Evolutionary conservation across 2,888 invertebrate species (phyloP).

Genomic region (Dione juno): DNA sequence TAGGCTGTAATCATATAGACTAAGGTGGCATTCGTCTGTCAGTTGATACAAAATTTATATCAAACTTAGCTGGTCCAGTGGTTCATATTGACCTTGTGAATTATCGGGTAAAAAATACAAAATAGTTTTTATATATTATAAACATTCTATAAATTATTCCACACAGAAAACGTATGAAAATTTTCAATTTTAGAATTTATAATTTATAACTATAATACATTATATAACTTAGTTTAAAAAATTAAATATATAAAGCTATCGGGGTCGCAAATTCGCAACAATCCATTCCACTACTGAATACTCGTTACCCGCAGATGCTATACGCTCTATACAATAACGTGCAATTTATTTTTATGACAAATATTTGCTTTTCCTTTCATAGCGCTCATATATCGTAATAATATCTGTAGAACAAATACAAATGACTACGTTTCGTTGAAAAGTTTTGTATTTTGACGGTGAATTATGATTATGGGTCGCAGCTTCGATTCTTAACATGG

Average conservation of each 20-base stretch:
- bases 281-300: constrained; percentile 61
- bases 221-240: too few relatives aligned
- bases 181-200: too few relatives aligned
- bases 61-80: too few relatives aligned
- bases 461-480: background rate
- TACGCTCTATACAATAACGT: constrained; percentile 47
- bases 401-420: background rate
- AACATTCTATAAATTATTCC: too few relatives aligned
- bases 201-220: too few relatives aligned
- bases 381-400: background rate
- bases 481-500: background rate
- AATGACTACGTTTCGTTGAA: background rate
- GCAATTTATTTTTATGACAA: constrained; percentile 39
- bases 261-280: constrained; percentile 58
- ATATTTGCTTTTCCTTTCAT: background rate
- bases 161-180: too few relatives aligned
- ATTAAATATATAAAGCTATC: constrained; percentile 59
- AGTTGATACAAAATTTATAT: too few relatives aligned
- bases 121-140: too few relatives aligned
- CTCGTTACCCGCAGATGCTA: constrained; percentile 50
- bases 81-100: too few relatives aligned
- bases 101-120: too few relatives aligned
- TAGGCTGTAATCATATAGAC: too few relatives aligned
- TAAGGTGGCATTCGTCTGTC: too few relatives aligned
- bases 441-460: background rate